phyloP scores from a whole-genome alignment of 2,797 vertebrate species.

The Lemur catta region DNA sequence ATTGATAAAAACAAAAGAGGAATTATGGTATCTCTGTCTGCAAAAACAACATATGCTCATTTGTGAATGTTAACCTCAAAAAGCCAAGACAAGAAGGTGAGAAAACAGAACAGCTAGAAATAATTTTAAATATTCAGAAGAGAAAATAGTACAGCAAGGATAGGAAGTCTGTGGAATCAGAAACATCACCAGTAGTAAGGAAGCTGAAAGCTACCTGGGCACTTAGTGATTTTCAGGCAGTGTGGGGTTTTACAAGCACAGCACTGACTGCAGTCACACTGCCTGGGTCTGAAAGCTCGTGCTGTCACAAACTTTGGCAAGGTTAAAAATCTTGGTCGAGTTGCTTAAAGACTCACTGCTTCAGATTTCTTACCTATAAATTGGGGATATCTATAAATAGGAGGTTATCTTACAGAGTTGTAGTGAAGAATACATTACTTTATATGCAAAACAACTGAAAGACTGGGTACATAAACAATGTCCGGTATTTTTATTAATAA shows the following conservation, averaged over 20 bases:
- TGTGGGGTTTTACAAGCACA: not conserved
- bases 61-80: not conserved
- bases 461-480: not conserved
- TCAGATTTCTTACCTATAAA: not conserved
- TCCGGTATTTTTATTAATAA: not conserved
- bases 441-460: not conserved
- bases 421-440: not conserved
- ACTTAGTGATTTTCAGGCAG: not conserved
- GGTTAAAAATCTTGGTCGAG: not conserved
- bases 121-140: not conserved
- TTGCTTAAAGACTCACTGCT: not conserved
- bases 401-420: not conserved
- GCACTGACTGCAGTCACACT: fast-evolving
- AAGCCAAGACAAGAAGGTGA: not conserved
- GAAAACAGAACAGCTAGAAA: not conserved
- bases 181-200: not conserved
- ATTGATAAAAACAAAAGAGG: not conserved
- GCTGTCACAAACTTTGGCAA: too few relatives aligned
- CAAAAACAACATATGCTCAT: not conserved
- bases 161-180: not conserved
- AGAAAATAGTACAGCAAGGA: not conserved
- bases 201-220: not conserved
- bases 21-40: not conserved
- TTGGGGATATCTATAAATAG: not conserved
- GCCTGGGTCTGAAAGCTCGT: not conserved